Conservation (phyloP, 2,797 vertebrate genomes). For the Petrocephalus sullivani region DNA sequence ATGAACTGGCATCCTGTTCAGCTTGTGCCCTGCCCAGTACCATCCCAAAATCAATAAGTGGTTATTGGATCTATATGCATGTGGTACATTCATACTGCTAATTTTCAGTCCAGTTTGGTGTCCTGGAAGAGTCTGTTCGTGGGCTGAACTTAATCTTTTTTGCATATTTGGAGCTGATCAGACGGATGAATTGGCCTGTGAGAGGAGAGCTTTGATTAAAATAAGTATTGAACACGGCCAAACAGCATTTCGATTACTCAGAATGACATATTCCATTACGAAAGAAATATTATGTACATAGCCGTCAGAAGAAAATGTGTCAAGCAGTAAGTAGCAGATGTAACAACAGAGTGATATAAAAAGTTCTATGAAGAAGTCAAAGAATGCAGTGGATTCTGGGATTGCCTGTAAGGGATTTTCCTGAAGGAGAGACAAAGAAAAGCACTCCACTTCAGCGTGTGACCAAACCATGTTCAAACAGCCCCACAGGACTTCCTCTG, state of each 20-base stretch:
- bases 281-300: neutral
- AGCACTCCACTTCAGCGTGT: neutral
- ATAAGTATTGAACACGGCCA: conserved; percentile 3
- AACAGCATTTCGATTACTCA: neutral
- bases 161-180: neutral
- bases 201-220: neutral
- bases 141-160: neutral
- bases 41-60: neutral
- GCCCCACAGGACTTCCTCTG: neutral
- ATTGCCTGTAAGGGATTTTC: neutral
- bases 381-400: neutral
- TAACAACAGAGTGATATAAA: neutral
- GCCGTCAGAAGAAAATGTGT: neutral
- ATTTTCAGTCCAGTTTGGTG: neutral
- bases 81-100: neutral
- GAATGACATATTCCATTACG: neutral
- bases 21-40: neutral
- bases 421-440: neutral
- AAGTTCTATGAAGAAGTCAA: neutral
- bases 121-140: neutral
- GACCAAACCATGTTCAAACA: neutral
- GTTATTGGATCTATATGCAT: conserved; percentile 1
- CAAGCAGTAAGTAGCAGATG: neutral
- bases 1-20: neutral
- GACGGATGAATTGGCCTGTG: neutral